These are phyloP conservation scores for Heliangelus exortis DNA, from an alignment of 2,797 vertebrate genomes.

Conservation along the genomic window DNA sequence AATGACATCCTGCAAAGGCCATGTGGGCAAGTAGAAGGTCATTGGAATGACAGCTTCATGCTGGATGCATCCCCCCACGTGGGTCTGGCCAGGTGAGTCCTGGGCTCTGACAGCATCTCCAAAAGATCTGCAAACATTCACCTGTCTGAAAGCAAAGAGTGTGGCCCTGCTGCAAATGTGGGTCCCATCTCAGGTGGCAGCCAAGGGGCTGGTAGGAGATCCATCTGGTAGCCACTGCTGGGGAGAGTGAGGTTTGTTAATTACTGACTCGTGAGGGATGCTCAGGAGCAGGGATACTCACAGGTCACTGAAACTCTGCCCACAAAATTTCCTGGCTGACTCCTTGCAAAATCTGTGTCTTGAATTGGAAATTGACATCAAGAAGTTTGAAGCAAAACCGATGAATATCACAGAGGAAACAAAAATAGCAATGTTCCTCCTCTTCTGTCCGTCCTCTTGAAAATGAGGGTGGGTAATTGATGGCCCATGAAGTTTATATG, in stretches of 20 bases:
- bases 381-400: background rate
- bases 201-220: background rate
- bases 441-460: background rate
- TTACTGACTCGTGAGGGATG: background rate
- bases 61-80: background rate
- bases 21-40: background rate
- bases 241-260: background rate
- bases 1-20: background rate
- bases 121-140: background rate
- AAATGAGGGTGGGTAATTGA: background rate
- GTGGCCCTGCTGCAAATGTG: background rate
- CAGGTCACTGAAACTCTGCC: background rate
- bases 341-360: background rate
- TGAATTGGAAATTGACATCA: background rate
- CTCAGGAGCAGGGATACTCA: background rate
- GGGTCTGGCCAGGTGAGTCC: background rate
- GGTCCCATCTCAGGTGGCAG: background rate
- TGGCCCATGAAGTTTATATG: background rate
- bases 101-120: background rate
- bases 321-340: background rate
- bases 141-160: background rate
- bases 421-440: background rate
- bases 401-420: background rate
- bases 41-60: fast-evolving
- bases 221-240: background rate